These are phyloP conservation scores for Melanotaenia nigrans DNA, from an alignment of 2,797 vertebrate genomes.

Conservation along the genomic window DNA sequence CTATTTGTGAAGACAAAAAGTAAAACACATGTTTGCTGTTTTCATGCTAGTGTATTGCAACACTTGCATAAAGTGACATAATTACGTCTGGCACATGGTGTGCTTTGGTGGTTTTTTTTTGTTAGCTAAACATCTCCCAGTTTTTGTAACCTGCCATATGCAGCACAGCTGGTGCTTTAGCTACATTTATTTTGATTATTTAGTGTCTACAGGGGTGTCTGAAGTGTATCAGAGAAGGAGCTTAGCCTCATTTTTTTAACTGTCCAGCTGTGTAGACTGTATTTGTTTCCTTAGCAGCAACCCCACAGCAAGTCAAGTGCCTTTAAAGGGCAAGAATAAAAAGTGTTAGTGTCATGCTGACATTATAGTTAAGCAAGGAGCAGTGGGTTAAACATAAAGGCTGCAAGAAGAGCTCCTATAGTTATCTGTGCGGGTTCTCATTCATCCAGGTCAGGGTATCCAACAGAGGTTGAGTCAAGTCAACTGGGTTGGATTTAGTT, in stretches of 20 bases:
- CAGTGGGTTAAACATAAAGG: neutral
- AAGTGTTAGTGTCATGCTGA: neutral
- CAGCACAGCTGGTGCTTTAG: neutral
- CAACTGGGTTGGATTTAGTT: no score
- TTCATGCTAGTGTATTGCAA: neutral
- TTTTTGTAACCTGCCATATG: neutral
- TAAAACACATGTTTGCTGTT: neutral
- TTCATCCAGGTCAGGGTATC: no score
- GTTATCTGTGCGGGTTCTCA: no score
- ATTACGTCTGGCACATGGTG: neutral
- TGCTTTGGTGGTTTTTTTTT: neutral
- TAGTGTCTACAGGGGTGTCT: neutral
- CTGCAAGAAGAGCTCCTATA: neutral
- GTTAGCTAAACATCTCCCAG: neutral
- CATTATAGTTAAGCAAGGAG: neutral
- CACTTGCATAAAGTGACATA: neutral
- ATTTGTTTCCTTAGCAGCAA: neutral
- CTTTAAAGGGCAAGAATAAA: neutral
- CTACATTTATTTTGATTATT: neutral
- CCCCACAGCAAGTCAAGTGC: neutral
- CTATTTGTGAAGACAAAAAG: conserved; percentile 10
- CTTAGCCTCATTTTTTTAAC: neutral
- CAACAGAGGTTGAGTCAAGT: no score
- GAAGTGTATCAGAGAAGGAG: neutral
- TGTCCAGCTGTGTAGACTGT: neutral